Percentiles rank a stretch among this genome's conserved stretches.
Conservation (phyloP, 2,797 vertebrate species). For the Benthosema pterotum region DNA sequence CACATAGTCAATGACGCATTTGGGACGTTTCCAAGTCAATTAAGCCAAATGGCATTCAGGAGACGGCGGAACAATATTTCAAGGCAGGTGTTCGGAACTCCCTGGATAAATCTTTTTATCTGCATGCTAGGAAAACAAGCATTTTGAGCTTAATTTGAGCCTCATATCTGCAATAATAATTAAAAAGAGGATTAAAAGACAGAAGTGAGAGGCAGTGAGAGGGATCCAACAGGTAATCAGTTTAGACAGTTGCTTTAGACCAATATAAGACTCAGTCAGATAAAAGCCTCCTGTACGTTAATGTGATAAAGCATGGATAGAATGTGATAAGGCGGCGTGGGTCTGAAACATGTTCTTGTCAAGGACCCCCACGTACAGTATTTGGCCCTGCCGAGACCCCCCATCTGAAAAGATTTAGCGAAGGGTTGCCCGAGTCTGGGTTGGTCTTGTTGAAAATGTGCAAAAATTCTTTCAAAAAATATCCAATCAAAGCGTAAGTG, state of each 20-base stretch:
- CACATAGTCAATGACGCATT: constrained; percentile 99
- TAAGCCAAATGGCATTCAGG: constrained; percentile 99
- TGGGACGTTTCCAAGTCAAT: constrained; percentile 99
- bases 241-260: constrained; percentile 59
- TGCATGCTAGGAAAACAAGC: constrained; percentile 97
- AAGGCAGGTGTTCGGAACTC: constrained; percentile 98
- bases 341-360: too few species aligned
- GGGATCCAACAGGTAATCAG: constrained; percentile 79
- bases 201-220: constrained; percentile 72
- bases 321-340: too few species aligned
- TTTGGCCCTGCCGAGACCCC: too few species aligned
- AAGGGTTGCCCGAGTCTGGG: too few species aligned
- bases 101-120: constrained; percentile 97
- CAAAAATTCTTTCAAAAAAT: too few species aligned
- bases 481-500: too few species aligned
- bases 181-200: constrained; percentile 82
- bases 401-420: too few species aligned
- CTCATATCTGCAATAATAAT: constrained; percentile 84
- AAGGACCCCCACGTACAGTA: too few species aligned
- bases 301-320: constrained; percentile 5
- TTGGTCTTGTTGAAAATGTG: too few species aligned
- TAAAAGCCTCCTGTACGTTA: constrained; percentile 46
- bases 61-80: constrained; percentile 99
- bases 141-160: constrained; percentile 90
- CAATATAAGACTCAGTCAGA: constrained; percentile 40